Evolutionary conservation across 2,888 invertebrate genomes (phyloP), one percentile per base, ranked within the genome.

Genomic region (Aporophyla lueneburgensis): DNA sequence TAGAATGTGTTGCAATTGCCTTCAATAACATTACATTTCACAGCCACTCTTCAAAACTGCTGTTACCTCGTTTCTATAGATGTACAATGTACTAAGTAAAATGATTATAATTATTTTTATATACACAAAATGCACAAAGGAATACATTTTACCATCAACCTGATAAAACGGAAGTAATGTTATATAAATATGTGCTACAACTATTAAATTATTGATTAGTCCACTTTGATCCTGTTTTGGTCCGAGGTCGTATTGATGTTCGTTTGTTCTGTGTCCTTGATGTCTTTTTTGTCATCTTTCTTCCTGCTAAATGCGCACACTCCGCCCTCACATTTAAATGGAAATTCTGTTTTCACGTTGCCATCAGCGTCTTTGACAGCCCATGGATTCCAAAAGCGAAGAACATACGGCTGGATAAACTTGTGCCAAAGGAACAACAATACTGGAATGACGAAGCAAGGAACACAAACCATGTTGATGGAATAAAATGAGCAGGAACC

Each of bases 381-480:
- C 97, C 98, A 98, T 1, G 98, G 98, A 92, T 98, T 98, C 98
- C 98, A 99, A 91, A 98, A 98, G 83, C 97, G 98, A 70, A 98
- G 92, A 68, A 99, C 94, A 82, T 98, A 97, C 0, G 99, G 99
- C 92, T 99, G 98, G 80, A 99, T 97, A 89, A 98, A 98, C 91
- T 98, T 98, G 92, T 98, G 98, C 98, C 98, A 99, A 81, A 99
- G 97, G 89, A 98, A 98, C 21, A 99, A 96, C 63, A 99, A 95
- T 79, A 98, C 94, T 3, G 99, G 99, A 92, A 99, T 97, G 81
- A 98, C 97, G 88, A 99, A 98, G 93, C 99, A 99, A 33, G 99
- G 98, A 78, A 99, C 97, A 92, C 99, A 99, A 87, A 98, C 98
- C 98, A 98, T 98, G 87, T 91, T 95, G 80, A 54, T 53, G 19